A percentile compares a stretch with the other conserved stretches of the same genome.
Evolutionary conservation across 2,888 invertebrate genomes (phyloP).

Genomic region (Sepiola atlantica): DNA sequence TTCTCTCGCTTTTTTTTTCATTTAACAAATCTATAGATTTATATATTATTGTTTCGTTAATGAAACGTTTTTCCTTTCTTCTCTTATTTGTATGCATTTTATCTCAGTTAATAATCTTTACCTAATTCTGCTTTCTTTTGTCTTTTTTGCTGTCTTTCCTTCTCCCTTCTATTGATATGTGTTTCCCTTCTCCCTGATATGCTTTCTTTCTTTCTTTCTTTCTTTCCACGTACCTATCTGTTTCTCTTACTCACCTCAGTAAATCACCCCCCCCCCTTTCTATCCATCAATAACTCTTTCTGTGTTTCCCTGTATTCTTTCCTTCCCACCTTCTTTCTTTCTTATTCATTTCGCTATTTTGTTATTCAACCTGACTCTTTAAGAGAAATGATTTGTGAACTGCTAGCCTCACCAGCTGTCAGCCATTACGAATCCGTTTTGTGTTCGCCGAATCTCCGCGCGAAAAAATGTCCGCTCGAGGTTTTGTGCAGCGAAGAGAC

Average conservation of each 20-base stretch:
- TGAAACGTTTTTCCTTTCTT: too few species aligned
- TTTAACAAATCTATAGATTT: too few species aligned
- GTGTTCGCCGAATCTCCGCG: neutral
- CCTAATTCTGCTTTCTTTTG: neutral
- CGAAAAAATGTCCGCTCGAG: neutral
- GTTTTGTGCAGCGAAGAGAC: neutral
- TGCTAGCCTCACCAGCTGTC: constrained; percentile 19
- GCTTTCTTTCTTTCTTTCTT: neutral
- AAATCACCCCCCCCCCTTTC: too few species aligned
- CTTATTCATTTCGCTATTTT: neutral
- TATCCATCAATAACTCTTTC: neutral
- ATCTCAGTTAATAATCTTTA: too few species aligned
- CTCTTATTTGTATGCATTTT: too few species aligned
- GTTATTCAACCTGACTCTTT: neutral
- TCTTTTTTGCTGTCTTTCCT: neutral
- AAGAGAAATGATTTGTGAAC: constrained; percentile 32
- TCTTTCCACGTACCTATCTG: neutral
- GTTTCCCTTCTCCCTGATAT: neutral
- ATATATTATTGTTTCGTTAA: too few species aligned
- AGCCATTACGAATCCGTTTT: neutral
- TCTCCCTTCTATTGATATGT: neutral
- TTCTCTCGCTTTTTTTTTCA: too few species aligned
- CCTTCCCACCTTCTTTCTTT: neutral
- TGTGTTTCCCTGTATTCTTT: neutral
- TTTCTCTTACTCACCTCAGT: neutral